Percentiles rank a stretch among this genome's conserved stretches.
These are phyloP conservation scores for Ecliptopera silaceata DNA, from an alignment of 2,888 invertebrate genomes.

Conservation along the genomic window DNA sequence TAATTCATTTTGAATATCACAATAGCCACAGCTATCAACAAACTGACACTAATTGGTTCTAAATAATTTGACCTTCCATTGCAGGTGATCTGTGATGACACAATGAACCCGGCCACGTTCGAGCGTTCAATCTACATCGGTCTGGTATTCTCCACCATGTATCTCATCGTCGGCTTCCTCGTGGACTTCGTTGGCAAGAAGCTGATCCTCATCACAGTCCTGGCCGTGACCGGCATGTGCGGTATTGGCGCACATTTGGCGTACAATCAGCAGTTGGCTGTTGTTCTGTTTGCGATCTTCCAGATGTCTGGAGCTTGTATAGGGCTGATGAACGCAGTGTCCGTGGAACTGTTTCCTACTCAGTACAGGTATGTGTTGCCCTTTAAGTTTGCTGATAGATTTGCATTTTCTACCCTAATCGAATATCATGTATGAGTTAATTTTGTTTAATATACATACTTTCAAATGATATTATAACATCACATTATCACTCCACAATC, in stretches of 20 bases:
- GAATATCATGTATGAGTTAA: too few relatives aligned
- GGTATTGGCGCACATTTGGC: slow-evolving; percentile 84
- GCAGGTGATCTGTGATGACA: slow-evolving; percentile 71
- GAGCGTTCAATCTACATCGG: slow-evolving; percentile 87
- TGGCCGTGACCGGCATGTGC: slow-evolving; percentile 79
- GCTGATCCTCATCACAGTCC: slow-evolving; percentile 74
- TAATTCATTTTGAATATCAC: too few relatives aligned
- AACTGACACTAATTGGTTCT: too few relatives aligned
- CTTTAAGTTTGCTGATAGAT: not conserved
- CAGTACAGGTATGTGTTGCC: slow-evolving; percentile 61
- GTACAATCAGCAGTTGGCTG: slow-evolving; percentile 79
- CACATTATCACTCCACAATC: too few relatives aligned
- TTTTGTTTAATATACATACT: too few relatives aligned
- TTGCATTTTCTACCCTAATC: too few relatives aligned
- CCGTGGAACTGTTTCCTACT: slow-evolving; percentile 84
- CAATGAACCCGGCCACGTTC: slow-evolving; percentile 85
- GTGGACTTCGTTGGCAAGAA: slow-evolving; percentile 81
- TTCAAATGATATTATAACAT: too few relatives aligned
- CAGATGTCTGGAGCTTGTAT: slow-evolving; percentile 83
- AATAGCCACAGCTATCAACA: too few relatives aligned
- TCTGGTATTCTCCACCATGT: slow-evolving; percentile 84
- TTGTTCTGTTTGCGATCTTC: slow-evolving; percentile 82
- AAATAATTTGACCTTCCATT: not conserved
- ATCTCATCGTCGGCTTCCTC: slow-evolving; percentile 85
- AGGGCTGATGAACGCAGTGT: slow-evolving; percentile 81